A percentile compares a stretch with the other conserved stretches of the same genome.
phyloP scores from a whole-genome alignment of 2,797 vertebrate genomes.

The Denticeps clupeoides region DNA sequence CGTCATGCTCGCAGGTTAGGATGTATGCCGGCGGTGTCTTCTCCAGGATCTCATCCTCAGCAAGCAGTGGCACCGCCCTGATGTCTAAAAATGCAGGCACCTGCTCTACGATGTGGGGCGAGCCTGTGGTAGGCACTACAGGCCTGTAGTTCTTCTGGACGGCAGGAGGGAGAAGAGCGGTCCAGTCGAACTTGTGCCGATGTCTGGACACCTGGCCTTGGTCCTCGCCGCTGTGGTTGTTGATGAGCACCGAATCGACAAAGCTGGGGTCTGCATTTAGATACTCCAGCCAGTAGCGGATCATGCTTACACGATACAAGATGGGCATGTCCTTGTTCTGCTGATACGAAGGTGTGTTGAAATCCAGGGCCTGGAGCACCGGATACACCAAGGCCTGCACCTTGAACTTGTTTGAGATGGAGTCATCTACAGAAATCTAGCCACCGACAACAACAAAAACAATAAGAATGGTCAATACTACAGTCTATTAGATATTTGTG shows the following conservation, averaged over 20 bases:
- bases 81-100: slow-evolving; percentile 69
- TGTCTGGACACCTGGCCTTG: slow-evolving; percentile 45
- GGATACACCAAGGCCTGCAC: slow-evolving; percentile 88
- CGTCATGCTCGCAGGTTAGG: slow-evolving; percentile 80
- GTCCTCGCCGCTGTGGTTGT: slow-evolving; percentile 78
- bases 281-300: slow-evolving; percentile 82
- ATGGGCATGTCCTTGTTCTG: slow-evolving; percentile 70
- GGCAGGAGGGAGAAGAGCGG: slow-evolving; percentile 55
- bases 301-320: slow-evolving; percentile 63
- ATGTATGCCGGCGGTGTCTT: slow-evolving; percentile 74
- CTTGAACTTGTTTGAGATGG: slow-evolving; percentile 62
- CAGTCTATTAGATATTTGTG: too few relatives aligned
- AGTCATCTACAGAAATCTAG: slow-evolving; percentile 70
- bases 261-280: slow-evolving; percentile 60
- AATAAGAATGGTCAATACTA: too few relatives aligned
- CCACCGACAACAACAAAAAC: too few relatives aligned
- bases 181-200: slow-evolving; percentile 72
- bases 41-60: slow-evolving; percentile 56
- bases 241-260: slow-evolving; percentile 54
- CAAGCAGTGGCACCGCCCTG: slow-evolving; percentile 70
- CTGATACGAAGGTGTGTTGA: slow-evolving; percentile 86
- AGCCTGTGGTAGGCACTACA: slow-evolving; percentile 48
- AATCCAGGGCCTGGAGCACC: slow-evolving; percentile 82
- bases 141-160: slow-evolving; percentile 63
- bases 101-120: slow-evolving; percentile 42